Evolutionary conservation across 2,888 invertebrate genomes (phyloP).

Genomic region (Drosophila melanocephala): DNA sequence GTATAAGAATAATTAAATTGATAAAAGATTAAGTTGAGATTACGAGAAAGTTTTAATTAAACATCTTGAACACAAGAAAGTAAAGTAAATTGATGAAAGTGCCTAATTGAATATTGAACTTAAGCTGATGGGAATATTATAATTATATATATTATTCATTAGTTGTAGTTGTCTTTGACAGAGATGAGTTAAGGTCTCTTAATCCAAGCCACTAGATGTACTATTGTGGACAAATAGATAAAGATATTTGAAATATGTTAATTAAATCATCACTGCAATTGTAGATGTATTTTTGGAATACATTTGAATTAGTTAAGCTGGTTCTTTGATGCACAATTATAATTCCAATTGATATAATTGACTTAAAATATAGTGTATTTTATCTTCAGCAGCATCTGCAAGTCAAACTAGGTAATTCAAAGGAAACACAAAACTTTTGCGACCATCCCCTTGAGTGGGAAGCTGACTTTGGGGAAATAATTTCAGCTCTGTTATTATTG

Average conservation of each 20-base stretch:
- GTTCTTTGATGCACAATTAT: neutral
- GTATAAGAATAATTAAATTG: neutral
- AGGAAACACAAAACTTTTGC: slow-evolving; percentile 13
- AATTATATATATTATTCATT: neutral
- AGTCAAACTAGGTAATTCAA: slow-evolving; percentile 20
- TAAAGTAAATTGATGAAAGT: neutral
- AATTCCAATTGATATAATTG: neutral
- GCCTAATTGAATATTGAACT: neutral
- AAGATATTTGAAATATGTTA: neutral
- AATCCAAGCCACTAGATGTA: neutral
- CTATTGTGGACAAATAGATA: neutral
- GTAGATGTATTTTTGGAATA: neutral
- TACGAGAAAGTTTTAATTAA: neutral
- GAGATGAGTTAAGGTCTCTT: neutral
- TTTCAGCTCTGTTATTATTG: slow-evolving; percentile 50
- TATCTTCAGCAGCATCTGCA: neutral
- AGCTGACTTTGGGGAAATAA: slow-evolving; percentile 57
- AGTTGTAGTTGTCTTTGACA: neutral
- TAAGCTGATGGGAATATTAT: neutral
- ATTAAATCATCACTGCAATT: neutral
- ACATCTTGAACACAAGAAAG: neutral
- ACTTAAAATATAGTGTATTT: slow-evolving; percentile 3
- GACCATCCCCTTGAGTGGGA: slow-evolving; percentile 6
- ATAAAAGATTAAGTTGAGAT: neutral
- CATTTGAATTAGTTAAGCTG: neutral